Evolutionary conservation across 2,888 invertebrate genomes (phyloP).

Genomic region (Rhagonycha fulva): DNA sequence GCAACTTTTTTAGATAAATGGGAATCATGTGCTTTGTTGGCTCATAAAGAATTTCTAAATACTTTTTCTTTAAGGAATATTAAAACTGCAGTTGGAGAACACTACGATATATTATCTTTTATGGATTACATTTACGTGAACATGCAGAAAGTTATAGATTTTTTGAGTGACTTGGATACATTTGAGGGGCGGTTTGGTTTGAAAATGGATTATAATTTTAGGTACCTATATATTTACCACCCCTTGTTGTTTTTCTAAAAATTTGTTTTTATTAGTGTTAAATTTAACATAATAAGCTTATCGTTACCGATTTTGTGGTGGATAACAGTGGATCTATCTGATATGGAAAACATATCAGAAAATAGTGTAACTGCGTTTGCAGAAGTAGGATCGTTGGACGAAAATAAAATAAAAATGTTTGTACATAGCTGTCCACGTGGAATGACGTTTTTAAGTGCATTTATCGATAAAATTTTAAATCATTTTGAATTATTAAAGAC

Average conservation of each 20-base stretch:
- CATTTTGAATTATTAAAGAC: conserved; percentile 2
- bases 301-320: conserved; percentile 6
- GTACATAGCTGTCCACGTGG: conserved; percentile 20
- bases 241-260: not conserved
- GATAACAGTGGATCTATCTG: conserved; percentile 22
- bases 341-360: conserved; percentile 24
- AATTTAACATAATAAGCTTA: conserved; percentile 8
- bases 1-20: not conserved
- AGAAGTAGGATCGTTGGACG: conserved; percentile 13
- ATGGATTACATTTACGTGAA: conserved; percentile 32
- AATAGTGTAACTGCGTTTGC: conserved; percentile 10
- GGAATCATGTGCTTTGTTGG: not conserved
- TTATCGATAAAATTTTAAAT: conserved; percentile 13
- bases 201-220: conserved; percentile 24
- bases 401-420: conserved; percentile 17
- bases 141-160: conserved; percentile 23
- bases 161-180: conserved; percentile 18
- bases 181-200: conserved; percentile 12
- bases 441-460: conserved; percentile 18
- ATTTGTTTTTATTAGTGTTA: conserved; percentile 14
- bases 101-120: conserved; percentile 28
- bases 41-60: conserved; percentile 17
- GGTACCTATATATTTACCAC: conserved; percentile 16
- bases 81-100: conserved; percentile 24
- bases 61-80: conserved; percentile 14